Percentiles rank a stretch among this genome's conserved stretches.
These are phyloP conservation scores for Planiliza haematocheilus DNA, from an alignment of 2,113 vertebrate genomes.

Conservation along the genomic window DNA sequence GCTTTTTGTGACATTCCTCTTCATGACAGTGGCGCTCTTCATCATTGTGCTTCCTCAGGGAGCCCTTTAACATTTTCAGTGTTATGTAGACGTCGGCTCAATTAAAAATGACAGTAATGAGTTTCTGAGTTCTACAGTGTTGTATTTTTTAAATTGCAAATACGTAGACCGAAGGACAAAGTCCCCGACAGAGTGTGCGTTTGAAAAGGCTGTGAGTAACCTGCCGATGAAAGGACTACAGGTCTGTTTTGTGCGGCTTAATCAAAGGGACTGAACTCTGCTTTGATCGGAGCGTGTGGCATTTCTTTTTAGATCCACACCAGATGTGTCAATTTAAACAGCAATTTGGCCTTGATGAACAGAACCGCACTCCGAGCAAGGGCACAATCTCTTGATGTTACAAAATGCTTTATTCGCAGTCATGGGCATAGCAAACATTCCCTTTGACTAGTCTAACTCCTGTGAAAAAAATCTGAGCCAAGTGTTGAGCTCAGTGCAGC, in stretches of 20 bases:
- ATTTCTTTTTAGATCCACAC: slow-evolving; percentile 31
- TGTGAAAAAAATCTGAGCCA: background rate
- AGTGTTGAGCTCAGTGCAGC: background rate
- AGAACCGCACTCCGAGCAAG: background rate
- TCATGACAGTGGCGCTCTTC: slow-evolving; percentile 13
- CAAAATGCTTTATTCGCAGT: slow-evolving; percentile 22
- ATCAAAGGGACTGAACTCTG: slow-evolving; percentile 39
- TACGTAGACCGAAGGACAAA: slow-evolving; percentile 3
- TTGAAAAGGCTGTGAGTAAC: slow-evolving; percentile 17
- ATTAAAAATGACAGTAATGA: slow-evolving; percentile 17
- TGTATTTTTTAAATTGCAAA: background rate
- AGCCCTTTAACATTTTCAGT: background rate
- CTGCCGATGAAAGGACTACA: slow-evolving; percentile 7
- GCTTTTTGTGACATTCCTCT: background rate
- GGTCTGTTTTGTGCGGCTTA: slow-evolving; percentile 22
- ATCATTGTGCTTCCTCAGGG: background rate
- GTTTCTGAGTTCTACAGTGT: background rate
- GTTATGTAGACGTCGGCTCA: background rate
- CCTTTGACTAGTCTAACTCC: slow-evolving; percentile 4
- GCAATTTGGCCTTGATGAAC: background rate
- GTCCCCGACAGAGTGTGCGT: background rate
- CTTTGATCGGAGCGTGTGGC: slow-evolving; percentile 52
- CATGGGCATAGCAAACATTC: slow-evolving; percentile 2
- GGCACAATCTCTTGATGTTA: slow-evolving; percentile 55
- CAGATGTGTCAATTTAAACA: slow-evolving; percentile 53